Percentiles rank a stretch among this genome's conserved stretches.
These are phyloP conservation scores for Anastrepha obliqua DNA, from an alignment of 1,140 invertebrate species.

Conservation along the genomic window DNA sequence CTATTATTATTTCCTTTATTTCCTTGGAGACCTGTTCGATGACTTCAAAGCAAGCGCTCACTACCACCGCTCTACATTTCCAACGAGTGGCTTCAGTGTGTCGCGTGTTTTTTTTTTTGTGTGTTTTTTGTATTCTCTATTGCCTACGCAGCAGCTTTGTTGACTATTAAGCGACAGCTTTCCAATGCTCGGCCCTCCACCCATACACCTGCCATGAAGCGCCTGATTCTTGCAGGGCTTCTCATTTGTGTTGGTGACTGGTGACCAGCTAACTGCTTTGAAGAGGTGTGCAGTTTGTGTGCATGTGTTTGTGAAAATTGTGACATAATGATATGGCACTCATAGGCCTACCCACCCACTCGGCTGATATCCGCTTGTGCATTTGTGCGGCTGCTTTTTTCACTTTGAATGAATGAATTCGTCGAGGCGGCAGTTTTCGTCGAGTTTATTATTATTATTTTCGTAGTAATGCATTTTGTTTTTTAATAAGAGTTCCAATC, in stretches of 20 bases:
- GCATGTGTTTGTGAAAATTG: neutral
- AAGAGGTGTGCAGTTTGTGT: neutral
- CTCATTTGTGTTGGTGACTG: neutral
- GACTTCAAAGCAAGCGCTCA: conserved; percentile 55
- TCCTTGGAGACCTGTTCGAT: conserved; percentile 69
- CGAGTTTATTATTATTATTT: neutral
- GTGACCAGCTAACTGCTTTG: neutral
- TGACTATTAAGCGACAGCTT: conserved; percentile 17
- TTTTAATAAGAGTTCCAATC: neutral
- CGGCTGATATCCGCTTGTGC: neutral
- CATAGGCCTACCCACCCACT: neutral
- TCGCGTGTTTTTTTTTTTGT: conserved; percentile 5
- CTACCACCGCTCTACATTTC: neutral
- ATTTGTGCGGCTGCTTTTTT: conserved; percentile 38
- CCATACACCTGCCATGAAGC: neutral
- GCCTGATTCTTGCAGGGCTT: neutral
- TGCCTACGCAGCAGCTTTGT: neutral
- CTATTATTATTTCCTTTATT: conserved; percentile 70
- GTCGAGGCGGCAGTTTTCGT: conserved; percentile 7
- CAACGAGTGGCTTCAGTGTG: neutral
- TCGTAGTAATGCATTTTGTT: neutral
- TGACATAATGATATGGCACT: conserved; percentile 24
- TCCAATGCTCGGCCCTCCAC: neutral
- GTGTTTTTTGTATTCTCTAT: neutral
- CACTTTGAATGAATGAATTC: neutral